These are phyloP conservation scores for Tiliqua scincoides DNA, from an alignment of 2,113 vertebrate genomes.

Conservation along the genomic window DNA sequence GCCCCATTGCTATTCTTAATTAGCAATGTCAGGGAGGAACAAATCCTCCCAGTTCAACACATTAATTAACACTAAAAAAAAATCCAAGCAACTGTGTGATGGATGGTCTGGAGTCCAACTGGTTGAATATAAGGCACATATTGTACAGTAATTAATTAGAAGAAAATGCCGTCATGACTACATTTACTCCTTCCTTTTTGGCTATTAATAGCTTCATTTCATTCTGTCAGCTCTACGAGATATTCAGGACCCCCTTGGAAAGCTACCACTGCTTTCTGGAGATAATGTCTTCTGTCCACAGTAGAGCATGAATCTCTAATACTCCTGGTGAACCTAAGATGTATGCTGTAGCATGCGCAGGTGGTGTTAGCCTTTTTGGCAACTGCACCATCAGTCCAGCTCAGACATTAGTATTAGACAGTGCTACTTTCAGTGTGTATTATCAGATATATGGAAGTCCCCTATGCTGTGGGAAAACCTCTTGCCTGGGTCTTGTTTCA, in stretches of 20 bases:
- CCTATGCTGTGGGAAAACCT: too few relatives aligned
- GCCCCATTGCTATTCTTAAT: constrained; percentile 47
- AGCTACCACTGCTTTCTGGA: not conserved
- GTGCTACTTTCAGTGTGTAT: not conserved
- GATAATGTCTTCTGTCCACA: not conserved
- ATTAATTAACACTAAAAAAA: constrained; percentile 32
- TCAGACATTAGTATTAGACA: not conserved
- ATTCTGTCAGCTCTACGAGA: constrained; percentile 11
- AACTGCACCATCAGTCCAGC: too few relatives aligned
- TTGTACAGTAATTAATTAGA: not conserved
- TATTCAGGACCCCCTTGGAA: not conserved
- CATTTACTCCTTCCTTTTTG: constrained; percentile 7
- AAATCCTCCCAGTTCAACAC: constrained; percentile 14
- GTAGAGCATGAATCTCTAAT: accelerated
- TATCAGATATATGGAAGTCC: too few relatives aligned
- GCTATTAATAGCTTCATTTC: constrained; percentile 30
- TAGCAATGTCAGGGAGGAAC: constrained; percentile 27
- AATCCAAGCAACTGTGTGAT: constrained; percentile 7
- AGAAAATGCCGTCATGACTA: not conserved
- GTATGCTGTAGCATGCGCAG: not conserved
- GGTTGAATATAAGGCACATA: constrained; percentile 9
- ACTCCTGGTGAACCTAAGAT: not conserved
- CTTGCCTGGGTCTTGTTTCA: not conserved
- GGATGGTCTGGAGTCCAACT: not conserved
- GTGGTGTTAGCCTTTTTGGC: not conserved